Evolutionary conservation across 2,888 invertebrate species (phyloP).

Genomic region (Tipula helvola): DNA sequence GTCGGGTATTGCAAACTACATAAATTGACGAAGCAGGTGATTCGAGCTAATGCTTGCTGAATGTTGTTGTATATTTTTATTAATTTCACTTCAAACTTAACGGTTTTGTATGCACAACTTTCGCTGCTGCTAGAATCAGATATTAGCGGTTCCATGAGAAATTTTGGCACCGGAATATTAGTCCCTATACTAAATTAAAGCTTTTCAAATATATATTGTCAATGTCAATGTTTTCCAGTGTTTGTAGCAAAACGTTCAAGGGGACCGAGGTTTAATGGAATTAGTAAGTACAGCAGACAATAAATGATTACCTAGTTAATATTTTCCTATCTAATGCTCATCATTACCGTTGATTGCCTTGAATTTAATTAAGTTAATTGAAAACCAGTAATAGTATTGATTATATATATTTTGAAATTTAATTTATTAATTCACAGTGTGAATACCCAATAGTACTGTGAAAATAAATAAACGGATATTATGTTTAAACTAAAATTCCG

Average conservation of each 20-base stretch:
- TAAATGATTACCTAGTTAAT: too few species aligned
- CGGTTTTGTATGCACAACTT: background rate
- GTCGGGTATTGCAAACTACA: background rate
- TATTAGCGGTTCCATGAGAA: background rate
- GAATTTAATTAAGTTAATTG: too few species aligned
- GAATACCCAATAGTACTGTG: too few species aligned
- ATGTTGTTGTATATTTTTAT: background rate
- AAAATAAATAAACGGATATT: too few species aligned
- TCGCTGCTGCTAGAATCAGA: background rate
- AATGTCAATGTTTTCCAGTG: background rate
- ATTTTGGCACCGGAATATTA: background rate
- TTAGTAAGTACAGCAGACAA: background rate
- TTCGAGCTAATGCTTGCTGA: background rate
- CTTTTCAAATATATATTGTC: background rate
- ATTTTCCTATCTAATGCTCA: too few species aligned
- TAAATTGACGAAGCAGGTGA: background rate
- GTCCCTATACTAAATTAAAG: background rate
- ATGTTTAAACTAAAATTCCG: background rate
- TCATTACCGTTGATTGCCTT: too few species aligned
- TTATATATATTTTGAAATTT: too few species aligned
- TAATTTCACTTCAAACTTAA: background rate
- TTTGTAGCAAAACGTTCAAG: background rate
- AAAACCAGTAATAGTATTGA: too few species aligned
- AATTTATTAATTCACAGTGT: too few species aligned
- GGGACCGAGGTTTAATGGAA: background rate